These are phyloP conservation scores for Rhabdornis inornatus DNA, from an alignment of 2,113 vertebrate species.

Conservation along the genomic window DNA sequence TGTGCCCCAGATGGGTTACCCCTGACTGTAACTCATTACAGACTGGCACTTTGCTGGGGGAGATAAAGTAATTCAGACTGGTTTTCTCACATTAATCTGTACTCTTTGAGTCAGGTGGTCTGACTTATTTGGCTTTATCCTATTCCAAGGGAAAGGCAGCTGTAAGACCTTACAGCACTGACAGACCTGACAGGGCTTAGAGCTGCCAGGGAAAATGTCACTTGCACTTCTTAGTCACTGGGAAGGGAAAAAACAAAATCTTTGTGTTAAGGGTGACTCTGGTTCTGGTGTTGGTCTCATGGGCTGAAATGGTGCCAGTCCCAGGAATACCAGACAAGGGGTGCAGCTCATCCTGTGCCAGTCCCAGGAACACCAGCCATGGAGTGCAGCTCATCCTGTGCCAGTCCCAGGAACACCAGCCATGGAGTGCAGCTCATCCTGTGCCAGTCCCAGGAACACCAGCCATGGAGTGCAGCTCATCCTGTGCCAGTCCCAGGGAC, in stretches of 20 bases:
- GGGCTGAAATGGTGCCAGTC: not conserved
- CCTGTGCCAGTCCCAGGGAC: no score
- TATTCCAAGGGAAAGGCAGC: not conserved
- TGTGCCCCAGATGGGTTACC: not conserved
- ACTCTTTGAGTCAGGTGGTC: not conserved
- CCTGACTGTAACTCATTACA: not conserved
- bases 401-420: not conserved
- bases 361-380: fast-evolving
- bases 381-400: not conserved
- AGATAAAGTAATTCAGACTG: not conserved
- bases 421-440: not conserved
- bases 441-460: not conserved
- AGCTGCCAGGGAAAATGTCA: not conserved
- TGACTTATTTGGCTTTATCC: not conserved
- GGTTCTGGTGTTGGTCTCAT: not conserved
- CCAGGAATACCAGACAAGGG: fast-evolving
- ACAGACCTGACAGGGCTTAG: not conserved
- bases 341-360: not conserved
- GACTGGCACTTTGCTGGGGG: not conserved
- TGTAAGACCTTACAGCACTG: not conserved
- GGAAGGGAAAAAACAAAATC: no score
- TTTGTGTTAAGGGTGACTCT: not conserved
- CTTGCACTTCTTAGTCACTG: not conserved
- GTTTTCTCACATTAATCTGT: not conserved
- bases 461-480: fast-evolving